Conservation (phyloP, 2,888 invertebrate species). For the Mactromeris polynyma region DNA sequence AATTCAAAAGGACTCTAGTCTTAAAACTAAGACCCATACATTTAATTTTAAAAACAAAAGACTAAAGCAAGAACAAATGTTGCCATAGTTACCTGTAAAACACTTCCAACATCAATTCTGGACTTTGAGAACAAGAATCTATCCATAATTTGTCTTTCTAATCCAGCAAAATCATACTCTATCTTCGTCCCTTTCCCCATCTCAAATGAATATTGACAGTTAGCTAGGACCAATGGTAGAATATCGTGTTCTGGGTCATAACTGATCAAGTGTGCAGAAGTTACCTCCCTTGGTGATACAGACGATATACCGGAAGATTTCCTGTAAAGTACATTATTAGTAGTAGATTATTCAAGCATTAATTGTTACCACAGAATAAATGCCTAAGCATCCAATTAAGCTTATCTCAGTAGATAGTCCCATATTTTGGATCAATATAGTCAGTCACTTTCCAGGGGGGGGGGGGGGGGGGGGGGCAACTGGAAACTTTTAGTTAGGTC, state of each 20-base stretch:
- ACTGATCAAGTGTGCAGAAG: slow-evolving; percentile 73
- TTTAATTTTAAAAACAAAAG: too few relatives aligned
- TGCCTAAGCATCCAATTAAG: too few relatives aligned
- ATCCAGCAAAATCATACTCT: slow-evolving; percentile 74
- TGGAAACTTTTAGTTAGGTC: too few relatives aligned
- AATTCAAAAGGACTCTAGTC: too few relatives aligned
- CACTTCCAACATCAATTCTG: slow-evolving; percentile 53
- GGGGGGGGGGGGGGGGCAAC: too few relatives aligned
- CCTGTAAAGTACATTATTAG: not conserved
- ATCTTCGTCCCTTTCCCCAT: slow-evolving; percentile 75
- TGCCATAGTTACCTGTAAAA: slow-evolving; percentile 47
- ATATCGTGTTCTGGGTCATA: slow-evolving; percentile 76
- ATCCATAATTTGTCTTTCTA: slow-evolving; percentile 77
- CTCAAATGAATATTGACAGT: slow-evolving; percentile 78
- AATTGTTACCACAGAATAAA: too few relatives aligned
- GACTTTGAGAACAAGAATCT: slow-evolving; percentile 73
- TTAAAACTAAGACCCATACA: too few relatives aligned
- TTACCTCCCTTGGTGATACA: slow-evolving; percentile 64
- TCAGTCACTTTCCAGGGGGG: too few relatives aligned
- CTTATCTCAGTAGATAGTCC: too few relatives aligned
- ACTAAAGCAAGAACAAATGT: too few relatives aligned
- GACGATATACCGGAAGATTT: slow-evolving; percentile 21
- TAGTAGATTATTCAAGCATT: too few relatives aligned
- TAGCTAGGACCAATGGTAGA: slow-evolving; percentile 77
- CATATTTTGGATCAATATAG: too few relatives aligned